Percentiles rank a stretch among this genome's conserved stretches.
These are phyloP conservation scores for Tretioscincus oriximinensis DNA, from an alignment of 2,113 vertebrate species.

Conservation along the genomic window DNA sequence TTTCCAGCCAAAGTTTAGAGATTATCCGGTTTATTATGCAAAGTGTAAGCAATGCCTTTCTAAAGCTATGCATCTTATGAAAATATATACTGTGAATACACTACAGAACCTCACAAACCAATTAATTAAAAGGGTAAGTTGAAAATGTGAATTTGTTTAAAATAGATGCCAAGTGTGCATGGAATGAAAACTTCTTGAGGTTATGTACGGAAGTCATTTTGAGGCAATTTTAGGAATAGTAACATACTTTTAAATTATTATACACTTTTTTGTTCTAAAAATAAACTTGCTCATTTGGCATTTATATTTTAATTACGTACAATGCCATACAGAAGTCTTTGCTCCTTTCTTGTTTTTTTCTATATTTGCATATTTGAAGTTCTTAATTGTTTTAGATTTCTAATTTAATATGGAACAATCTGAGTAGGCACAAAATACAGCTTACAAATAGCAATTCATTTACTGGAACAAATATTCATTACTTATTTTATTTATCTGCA, in stretches of 20 bases:
- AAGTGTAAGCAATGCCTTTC: conserved; percentile 97
- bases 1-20: conserved; percentile 94
- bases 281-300: not conserved
- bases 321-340: too few relatives aligned
- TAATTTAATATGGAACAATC: too few relatives aligned
- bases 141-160: not conserved
- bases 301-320: too few relatives aligned
- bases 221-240: not conserved
- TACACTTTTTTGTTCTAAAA: not conserved
- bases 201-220: not conserved
- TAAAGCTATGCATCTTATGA: conserved; percentile 96
- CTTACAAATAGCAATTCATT: too few relatives aligned
- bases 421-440: too few relatives aligned
- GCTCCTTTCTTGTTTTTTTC: too few relatives aligned
- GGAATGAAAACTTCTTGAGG: not conserved
- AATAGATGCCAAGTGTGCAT: not conserved
- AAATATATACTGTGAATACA: conserved; percentile 89
- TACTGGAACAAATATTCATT: too few relatives aligned
- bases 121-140: conserved; percentile 91
- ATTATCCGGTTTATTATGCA: conserved; percentile 89
- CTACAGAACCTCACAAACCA: conserved; percentile 92
- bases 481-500: too few relatives aligned
- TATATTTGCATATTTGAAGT: too few relatives aligned
- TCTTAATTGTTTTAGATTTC: too few relatives aligned
- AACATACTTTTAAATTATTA: not conserved